Conservation (phyloP, 2,113 vertebrate species). For the Zosterops borbonicus region DNA sequence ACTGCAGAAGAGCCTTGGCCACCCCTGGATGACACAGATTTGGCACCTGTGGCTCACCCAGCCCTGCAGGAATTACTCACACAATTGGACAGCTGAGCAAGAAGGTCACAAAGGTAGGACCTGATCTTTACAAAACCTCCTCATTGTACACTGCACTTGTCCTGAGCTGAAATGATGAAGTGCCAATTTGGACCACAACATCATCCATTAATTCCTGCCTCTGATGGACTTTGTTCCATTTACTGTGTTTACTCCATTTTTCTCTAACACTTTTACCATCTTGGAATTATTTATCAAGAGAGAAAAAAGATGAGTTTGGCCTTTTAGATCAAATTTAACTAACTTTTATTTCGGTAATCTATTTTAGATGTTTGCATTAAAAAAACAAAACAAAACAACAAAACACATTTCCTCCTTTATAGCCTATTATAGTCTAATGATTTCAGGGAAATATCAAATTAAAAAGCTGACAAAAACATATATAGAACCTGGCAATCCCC, state of each 20-base stretch:
- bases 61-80: neutral
- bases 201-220: neutral
- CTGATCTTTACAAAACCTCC: neutral
- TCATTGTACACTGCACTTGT: neutral
- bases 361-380: neutral
- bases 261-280: neutral
- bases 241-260: neutral
- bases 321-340: neutral
- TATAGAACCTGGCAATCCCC: neutral
- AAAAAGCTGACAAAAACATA: conserved; percentile 30
- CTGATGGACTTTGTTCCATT: neutral
- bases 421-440: conserved; percentile 19
- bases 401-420: neutral
- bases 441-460: conserved; percentile 40
- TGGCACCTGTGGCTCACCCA: neutral
- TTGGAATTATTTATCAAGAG: neutral
- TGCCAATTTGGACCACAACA: neutral
- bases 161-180: neutral
- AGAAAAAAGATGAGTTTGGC: neutral
- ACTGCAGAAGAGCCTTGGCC: neutral
- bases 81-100: neutral
- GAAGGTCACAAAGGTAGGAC: neutral
- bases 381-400: neutral
- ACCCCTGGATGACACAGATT: neutral
- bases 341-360: neutral